Conservation (phyloP, 2,113 vertebrate species). For the Fregetta grallaria region DNA sequence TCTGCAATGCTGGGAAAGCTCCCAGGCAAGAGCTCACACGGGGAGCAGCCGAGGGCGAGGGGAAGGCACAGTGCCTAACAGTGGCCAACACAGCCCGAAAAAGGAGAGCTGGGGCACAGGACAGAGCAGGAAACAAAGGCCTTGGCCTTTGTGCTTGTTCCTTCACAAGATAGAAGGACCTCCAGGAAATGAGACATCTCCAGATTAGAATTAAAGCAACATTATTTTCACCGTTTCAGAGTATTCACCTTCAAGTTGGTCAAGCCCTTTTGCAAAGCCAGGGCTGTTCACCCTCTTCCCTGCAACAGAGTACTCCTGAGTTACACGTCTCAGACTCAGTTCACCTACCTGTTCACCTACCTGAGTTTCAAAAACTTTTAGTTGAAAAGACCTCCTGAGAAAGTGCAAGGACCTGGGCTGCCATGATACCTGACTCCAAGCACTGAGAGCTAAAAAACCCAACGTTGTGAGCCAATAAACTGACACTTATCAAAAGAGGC, state of each 20-base stretch:
- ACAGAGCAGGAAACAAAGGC: not conserved
- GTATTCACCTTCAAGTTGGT: not conserved
- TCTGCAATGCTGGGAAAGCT: not conserved
- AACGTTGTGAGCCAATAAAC: not conserved
- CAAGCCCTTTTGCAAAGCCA: not conserved
- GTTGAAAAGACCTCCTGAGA: not conserved
- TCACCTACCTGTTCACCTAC: not conserved
- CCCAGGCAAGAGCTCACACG: not conserved
- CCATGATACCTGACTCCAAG: not conserved
- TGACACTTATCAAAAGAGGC: not conserved
- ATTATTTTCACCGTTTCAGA: not conserved
- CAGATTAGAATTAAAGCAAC: not conserved
- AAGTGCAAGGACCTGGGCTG: not conserved
- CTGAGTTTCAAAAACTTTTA: not conserved
- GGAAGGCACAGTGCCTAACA: not conserved
- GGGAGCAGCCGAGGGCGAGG: not conserved
- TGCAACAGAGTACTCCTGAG: not conserved
- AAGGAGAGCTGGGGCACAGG: not conserved
- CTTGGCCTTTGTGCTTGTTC: not conserved
- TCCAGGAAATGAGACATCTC: not conserved
- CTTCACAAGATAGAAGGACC: not conserved
- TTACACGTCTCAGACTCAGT: not conserved
- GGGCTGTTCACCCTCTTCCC: not conserved
- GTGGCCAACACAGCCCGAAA: not conserved
- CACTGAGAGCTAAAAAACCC: not conserved